Conservation (phyloP, 2,113 vertebrate genomes). For the Rhombomys opimus region DNA sequence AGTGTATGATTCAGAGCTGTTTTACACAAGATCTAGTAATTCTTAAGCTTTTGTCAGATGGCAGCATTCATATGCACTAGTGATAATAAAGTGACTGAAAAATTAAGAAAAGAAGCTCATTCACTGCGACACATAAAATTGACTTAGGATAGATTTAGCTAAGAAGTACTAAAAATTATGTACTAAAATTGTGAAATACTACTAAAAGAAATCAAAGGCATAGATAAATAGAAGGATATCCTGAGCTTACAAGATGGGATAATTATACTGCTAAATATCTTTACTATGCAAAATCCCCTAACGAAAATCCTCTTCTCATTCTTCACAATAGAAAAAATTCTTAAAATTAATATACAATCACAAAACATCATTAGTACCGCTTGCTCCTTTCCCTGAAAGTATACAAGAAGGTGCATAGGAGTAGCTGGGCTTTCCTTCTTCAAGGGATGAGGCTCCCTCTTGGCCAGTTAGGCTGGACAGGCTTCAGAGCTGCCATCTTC, state of each 20-base stretch:
- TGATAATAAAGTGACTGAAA: not conserved
- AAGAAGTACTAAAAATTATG: no score
- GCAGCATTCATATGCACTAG: not conserved
- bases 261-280: not conserved
- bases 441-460: not conserved
- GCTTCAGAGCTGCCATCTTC: not conserved
- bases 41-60: not conserved
- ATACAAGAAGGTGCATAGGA: accelerated
- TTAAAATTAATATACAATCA: not conserved
- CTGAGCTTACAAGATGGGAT: not conserved
- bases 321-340: not conserved
- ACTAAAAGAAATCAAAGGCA: not conserved
- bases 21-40: not conserved
- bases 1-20: no score
- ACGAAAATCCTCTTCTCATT: not conserved
- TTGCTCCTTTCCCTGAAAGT: no score
- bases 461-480: not conserved
- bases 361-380: not conserved
- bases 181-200: not conserved
- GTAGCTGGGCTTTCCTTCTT: not conserved
- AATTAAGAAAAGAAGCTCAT: not conserved
- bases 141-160: not conserved
- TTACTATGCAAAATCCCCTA: not conserved
- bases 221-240: not conserved
- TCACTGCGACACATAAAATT: not conserved